Base-by-base conservation (phyloP, 2,113 vertebrate species). In the Psittacula cyanocephala region DNA sequence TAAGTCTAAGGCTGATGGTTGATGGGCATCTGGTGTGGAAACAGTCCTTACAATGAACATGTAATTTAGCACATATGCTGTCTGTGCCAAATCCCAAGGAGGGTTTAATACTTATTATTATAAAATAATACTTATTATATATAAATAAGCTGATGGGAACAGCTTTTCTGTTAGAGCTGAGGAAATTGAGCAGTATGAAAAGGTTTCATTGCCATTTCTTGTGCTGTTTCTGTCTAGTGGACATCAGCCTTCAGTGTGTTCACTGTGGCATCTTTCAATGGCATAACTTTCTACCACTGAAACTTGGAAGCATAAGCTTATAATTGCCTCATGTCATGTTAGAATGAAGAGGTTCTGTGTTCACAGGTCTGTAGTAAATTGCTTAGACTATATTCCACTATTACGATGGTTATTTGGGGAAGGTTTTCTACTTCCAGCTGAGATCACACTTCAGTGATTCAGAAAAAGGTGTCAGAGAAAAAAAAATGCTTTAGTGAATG, bases 361-460 rank as follows among this genome's bases (percentile, higher is more conserved):
- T 93, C 63, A 49, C 6, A 82, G 62, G 77, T 37, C 16, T 81
- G 43, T 50, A 91, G 14, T 94, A 95, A 94, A 78, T 89, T 82
- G 63, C 63, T 91, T 63, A 35, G 72, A 47, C 53, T 91, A 0
- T 87, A 69, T 87, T 75, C 76, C 37, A 39, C 59, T 94, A 35
- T 65, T 91, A 69, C 53, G 88, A 55, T 23, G 37, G 29, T 88
- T 94, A 37, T 85, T 89, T 8, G 14, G 50, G 41, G 80, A 81
- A 68, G 17, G 50, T 82, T 97, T 92, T 95, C 33, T 85, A 3
- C 59, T 95, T 96, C 69, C 47, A 75, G 24, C 60, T 89, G 65
- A 60, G 71, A 74, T 93, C 52, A 88, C 13, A 31, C 70, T 70
- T 20, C 23, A 63, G 18, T 37, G 17, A 80, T 71, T 75, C 75